phyloP scores from a whole-genome alignment of 2,888 invertebrate species.

The Papilio elwesi region DNA sequence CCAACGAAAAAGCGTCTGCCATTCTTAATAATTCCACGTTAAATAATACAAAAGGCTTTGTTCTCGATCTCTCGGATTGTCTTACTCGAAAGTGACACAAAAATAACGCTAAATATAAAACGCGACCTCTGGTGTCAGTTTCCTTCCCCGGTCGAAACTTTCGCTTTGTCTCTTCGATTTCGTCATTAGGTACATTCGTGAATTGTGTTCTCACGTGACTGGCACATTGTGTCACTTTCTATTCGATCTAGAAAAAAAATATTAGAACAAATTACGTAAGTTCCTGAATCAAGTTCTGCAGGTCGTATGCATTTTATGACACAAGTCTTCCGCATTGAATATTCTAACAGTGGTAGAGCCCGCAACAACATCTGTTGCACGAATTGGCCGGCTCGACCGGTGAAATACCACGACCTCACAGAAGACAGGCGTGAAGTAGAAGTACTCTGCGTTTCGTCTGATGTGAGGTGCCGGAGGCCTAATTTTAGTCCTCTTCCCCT shows the following conservation, averaged over 20 bases:
- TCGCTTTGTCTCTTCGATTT: conserved; percentile 20
- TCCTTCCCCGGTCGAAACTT: conserved; percentile 11
- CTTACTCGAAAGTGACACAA: conserved; percentile 14
- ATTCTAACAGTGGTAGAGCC: too few relatives aligned
- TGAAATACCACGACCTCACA: too few relatives aligned
- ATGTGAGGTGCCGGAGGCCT: too few relatives aligned
- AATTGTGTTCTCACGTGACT: not conserved
- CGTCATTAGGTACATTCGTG: conserved; percentile 10
- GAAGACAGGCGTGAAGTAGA: too few relatives aligned
- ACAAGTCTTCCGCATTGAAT: not conserved
- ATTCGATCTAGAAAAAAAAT: conserved; percentile 6
- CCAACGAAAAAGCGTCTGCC: conserved; percentile 2
- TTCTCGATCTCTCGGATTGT: conserved; percentile 28
- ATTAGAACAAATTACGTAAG: not conserved
- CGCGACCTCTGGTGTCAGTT: conserved; percentile 21
- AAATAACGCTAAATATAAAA: conserved; percentile 14
- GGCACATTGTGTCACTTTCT: conserved; percentile 1
- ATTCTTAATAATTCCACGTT: conserved; percentile 1
- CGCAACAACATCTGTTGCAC: too few relatives aligned
- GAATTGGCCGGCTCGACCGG: too few relatives aligned
- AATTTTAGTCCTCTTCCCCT: too few relatives aligned
- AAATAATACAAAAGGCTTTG: conserved; percentile 28
- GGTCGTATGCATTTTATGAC: not conserved
- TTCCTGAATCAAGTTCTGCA: not conserved
- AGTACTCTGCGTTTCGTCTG: too few relatives aligned